These are phyloP conservation scores for Drosophila melanica DNA, from an alignment of 1,140 invertebrate genomes.

Conservation along the genomic window DNA sequence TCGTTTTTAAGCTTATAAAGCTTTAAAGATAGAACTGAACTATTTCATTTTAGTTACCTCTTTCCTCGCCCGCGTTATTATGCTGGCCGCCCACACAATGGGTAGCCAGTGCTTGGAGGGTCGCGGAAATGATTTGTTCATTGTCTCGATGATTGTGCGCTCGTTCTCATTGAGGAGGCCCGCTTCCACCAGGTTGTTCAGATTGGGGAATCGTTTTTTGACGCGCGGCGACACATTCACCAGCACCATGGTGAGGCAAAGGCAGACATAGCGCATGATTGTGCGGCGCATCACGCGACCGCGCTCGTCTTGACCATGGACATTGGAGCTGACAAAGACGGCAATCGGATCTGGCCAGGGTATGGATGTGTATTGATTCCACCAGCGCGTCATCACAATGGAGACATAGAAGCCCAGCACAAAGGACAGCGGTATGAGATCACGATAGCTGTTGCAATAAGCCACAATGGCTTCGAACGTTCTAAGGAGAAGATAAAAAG, in stretches of 20 bases:
- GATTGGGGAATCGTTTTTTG: slow-evolving; percentile 95
- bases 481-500: slow-evolving; percentile 74
- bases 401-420: slow-evolving; percentile 97
- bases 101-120: slow-evolving; percentile 98
- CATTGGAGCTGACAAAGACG: slow-evolving; percentile 88
- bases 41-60: slow-evolving; percentile 85
- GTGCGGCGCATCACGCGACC: slow-evolving; percentile 94
- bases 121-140: slow-evolving; percentile 93
- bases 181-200: slow-evolving; percentile 94
- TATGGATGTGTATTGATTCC: slow-evolving; percentile 93
- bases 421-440: slow-evolving; percentile 93
- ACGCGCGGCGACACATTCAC: slow-evolving; percentile 94
- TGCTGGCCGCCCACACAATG: slow-evolving; percentile 96
- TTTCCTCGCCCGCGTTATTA: slow-evolving; percentile 93
- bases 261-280: slow-evolving; percentile 92
- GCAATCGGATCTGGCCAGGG: slow-evolving; percentile 93
- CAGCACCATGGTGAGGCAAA: slow-evolving; percentile 93
- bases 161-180: slow-evolving; percentile 95
- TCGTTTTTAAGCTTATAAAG: no score
- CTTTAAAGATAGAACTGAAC: no score
- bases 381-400: slow-evolving; percentile 97
- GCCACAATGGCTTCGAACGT: slow-evolving; percentile 90
- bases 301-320: slow-evolving; percentile 90
- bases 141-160: slow-evolving; percentile 90
- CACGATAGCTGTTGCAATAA: slow-evolving; percentile 92